These are phyloP conservation scores for Ochotona curzoniae DNA, from an alignment of 2,113 vertebrate species.

Conservation along the genomic window DNA sequence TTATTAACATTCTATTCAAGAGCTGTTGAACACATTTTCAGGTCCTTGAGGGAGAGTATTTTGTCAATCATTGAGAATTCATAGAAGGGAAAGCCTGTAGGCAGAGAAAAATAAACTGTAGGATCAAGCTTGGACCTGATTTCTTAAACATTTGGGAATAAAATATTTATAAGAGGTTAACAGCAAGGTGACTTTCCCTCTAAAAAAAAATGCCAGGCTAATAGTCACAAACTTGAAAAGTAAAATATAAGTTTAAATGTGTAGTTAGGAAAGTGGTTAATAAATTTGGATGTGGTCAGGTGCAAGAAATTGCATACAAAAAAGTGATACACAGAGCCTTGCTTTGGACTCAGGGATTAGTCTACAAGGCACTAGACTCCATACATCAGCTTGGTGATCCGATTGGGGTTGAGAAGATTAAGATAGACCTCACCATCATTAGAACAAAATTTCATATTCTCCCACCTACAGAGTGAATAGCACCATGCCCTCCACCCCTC, in stretches of 20 bases:
- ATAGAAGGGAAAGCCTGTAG: not conserved
- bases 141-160: not conserved
- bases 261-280: constrained; percentile 28
- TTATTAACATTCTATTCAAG: not conserved
- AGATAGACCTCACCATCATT: not conserved
- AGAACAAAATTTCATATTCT: not conserved
- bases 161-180: constrained; percentile 50
- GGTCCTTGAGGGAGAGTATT: not conserved
- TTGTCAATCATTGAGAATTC: constrained; percentile 37
- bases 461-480: not conserved
- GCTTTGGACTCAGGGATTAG: not conserved
- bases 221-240: constrained; percentile 12
- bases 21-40: not conserved
- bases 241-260: not conserved
- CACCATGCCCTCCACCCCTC: no score
- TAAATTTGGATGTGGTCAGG: constrained; percentile 29
- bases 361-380: not conserved
- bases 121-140: not conserved
- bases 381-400: not conserved
- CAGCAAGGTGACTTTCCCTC: not conserved
- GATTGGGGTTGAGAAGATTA: not conserved
- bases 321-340: not conserved
- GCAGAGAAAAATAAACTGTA: constrained; percentile 33
- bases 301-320: not conserved
- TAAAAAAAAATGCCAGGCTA: constrained; percentile 1